Base-by-base conservation (phyloP, 1,140 invertebrate species). In the Drosophila littoralis region DNA sequence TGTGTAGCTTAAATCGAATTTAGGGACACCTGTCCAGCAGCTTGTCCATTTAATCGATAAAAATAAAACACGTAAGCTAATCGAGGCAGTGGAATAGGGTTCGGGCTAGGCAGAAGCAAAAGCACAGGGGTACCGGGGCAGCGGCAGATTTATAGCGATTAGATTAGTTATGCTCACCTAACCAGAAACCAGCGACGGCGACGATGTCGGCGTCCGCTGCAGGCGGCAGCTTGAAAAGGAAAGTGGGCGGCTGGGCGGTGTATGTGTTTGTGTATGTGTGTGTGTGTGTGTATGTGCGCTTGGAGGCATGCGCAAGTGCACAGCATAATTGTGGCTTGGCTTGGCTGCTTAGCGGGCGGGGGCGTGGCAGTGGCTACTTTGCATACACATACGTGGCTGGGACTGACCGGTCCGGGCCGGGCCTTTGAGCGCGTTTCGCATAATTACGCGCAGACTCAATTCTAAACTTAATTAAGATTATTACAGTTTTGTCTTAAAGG, bases 381-480 rank as follows among this genome's bases (percentile, higher is more conserved):
- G 81, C 81, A 85, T 84, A 67, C 35, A 82, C 81, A 84, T 84
- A 66, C 43, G 40, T 36, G 38, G 46, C 48, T 3, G 22, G 22
- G 22, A 22, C n/a, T n/a, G n/a, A 17, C 17, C 17, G 17, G 17
- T 17, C 17, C 10, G 22, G 22, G 45, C 5, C 40, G 13, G n/a
- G 42, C n/a, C 22, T 57, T 57, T 46, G 61, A 45, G 67, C 83
- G 84, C 83, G 83, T 80, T 88, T 88, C 83, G 83, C 83, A 88
- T 88, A 88, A 88, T 88, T 88, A 88, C 84, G 83, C 85, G 83
- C 83, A 75, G 77, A 89, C 83, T 79, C 73, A 79, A 77, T 86
- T 88, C 79, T 74, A 77, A 75, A 69, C 83, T 77, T 88, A 86
- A 86, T 86, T 86, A 86, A 86, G 75, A 86, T 75, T 86, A 86